These are phyloP conservation scores for Acanthosepion esculentum DNA, from an alignment of 2,888 invertebrate species.

Conservation along the genomic window DNA sequence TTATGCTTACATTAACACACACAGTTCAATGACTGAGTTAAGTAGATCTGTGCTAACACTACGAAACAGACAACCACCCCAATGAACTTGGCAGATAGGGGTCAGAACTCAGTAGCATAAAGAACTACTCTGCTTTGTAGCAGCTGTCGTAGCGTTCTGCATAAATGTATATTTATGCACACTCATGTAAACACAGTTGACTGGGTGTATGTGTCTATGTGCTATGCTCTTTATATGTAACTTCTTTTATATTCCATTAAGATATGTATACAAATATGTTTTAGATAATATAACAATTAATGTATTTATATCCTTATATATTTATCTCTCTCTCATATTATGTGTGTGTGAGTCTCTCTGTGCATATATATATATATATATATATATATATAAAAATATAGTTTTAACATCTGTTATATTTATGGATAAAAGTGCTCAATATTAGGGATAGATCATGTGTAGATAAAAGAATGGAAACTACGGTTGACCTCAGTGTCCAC, in stretches of 20 bases:
- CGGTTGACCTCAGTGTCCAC: too few species aligned
- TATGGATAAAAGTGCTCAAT: too few species aligned
- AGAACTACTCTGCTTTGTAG: neutral
- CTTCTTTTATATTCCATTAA: neutral
- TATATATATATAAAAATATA: too few species aligned
- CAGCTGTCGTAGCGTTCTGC: neutral
- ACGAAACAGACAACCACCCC: neutral
- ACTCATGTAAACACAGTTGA: too few species aligned
- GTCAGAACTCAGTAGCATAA: neutral
- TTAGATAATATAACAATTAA: neutral
- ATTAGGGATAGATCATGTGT: too few species aligned
- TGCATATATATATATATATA: too few species aligned
- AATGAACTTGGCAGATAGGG: neutral
- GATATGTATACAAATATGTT: neutral
- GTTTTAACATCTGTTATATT: too few species aligned
- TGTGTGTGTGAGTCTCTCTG: too few species aligned
- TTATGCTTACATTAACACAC: neutral
- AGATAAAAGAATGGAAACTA: too few species aligned
- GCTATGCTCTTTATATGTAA: neutral
- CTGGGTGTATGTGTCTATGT: too few species aligned
- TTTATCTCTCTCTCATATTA: too few species aligned
- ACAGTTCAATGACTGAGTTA: neutral
- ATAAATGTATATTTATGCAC: conserved; percentile 6
- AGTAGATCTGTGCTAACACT: neutral
- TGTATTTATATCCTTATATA: too few species aligned